A percentile compares a stretch with the other conserved stretches of the same genome.
These are phyloP conservation scores for Zosterops lateralis DNA, from an alignment of 2,113 vertebrate genomes.

Conservation along the genomic window DNA sequence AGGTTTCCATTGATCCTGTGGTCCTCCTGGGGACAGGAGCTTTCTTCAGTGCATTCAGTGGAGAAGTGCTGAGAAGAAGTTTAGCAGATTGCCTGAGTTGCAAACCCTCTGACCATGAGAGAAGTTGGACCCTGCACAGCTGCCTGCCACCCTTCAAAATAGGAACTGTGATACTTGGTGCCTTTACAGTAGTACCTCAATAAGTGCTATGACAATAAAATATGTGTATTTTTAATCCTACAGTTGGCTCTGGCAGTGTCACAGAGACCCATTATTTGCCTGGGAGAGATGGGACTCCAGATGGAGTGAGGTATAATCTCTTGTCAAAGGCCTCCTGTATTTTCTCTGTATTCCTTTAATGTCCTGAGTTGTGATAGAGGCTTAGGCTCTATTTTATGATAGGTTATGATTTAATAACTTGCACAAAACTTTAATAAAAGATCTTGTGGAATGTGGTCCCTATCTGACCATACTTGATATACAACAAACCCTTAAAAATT, in stretches of 20 bases:
- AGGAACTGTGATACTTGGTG: background rate
- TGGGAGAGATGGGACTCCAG: background rate
- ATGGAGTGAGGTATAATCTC: background rate
- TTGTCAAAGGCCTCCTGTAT: background rate
- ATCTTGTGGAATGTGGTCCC: background rate
- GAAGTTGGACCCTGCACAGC: background rate
- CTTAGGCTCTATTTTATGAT: background rate
- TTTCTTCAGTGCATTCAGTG: background rate
- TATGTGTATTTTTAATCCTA: background rate
- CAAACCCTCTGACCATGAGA: background rate
- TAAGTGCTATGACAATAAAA: background rate
- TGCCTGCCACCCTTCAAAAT: background rate
- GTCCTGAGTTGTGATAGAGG: background rate
- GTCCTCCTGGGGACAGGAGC: background rate
- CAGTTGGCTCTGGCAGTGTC: background rate
- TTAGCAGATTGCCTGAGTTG: background rate
- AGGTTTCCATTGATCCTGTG: background rate
- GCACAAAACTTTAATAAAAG: background rate
- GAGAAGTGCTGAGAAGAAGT: background rate
- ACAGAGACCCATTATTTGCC: background rate
- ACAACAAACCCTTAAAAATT: background rate
- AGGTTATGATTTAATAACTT: background rate
- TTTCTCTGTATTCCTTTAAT: background rate
- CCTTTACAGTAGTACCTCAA: background rate
- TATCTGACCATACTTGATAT: background rate